Evolutionary conservation across 37 sponge, comb jelly and placozoan species (phyloP).

Genomic region (Dysidea cf. avara): DNA sequence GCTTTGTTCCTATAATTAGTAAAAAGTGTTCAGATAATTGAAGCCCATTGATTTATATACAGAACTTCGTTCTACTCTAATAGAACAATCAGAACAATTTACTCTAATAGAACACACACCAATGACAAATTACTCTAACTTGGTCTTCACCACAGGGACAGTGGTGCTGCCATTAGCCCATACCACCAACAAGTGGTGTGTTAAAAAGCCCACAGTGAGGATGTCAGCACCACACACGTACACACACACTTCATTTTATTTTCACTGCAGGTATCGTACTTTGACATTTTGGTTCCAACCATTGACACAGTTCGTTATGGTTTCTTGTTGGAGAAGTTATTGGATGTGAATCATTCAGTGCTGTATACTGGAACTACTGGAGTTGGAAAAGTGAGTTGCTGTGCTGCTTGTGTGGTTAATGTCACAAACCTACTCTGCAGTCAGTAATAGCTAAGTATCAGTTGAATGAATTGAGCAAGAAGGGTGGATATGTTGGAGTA

Average conservation of each 20-base stretch:
- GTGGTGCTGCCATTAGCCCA: too few relatives aligned
- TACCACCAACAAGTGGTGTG: too few relatives aligned
- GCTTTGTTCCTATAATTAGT: too few relatives aligned
- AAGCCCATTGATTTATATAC: too few relatives aligned
- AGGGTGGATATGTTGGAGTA: slow-evolving; percentile 67
- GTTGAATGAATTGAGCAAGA: slow-evolving; percentile 70
- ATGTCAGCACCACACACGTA: too few relatives aligned
- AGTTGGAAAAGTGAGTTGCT: slow-evolving; percentile 85
- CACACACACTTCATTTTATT: background rate
- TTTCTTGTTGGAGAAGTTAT: slow-evolving; percentile 86
- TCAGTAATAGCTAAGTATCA: slow-evolving; percentile 92
- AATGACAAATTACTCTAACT: too few relatives aligned
- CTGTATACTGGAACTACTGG: slow-evolving; percentile 98
- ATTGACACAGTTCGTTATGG: slow-evolving; percentile 96
- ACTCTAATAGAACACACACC: too few relatives aligned
- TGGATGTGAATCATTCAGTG: slow-evolving; percentile 73
- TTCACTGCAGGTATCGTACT: slow-evolving; percentile 63
- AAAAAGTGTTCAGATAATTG: too few relatives aligned
- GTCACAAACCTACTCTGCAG: slow-evolving; percentile 30
- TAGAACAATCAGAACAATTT: too few relatives aligned
- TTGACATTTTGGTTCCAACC: slow-evolving; percentile 96
- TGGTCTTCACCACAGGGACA: too few relatives aligned
- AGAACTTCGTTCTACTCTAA: too few relatives aligned
- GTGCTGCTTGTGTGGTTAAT: background rate
- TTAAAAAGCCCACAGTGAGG: too few relatives aligned